Percentiles rank a stretch among this genome's conserved stretches.
Evolutionary conservation across 2,113 vertebrate genomes (phyloP).

Genomic region (Scolopax mira): DNA sequence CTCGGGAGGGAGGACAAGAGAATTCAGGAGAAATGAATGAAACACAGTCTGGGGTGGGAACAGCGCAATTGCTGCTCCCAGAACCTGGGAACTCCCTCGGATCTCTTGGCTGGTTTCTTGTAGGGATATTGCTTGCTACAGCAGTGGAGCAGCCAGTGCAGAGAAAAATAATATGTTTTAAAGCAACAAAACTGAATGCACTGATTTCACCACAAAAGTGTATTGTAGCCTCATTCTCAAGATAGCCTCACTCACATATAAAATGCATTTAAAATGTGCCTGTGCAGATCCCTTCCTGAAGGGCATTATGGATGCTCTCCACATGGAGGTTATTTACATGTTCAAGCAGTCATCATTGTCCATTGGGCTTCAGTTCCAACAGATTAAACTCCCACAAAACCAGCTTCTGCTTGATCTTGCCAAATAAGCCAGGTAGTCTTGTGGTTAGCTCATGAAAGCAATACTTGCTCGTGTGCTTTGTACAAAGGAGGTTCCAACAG

Average conservation of each 20-base stretch:
- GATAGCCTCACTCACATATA: neutral
- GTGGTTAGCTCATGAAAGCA: neutral
- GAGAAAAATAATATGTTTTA: neutral
- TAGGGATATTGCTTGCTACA: neutral
- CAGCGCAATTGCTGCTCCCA: neutral
- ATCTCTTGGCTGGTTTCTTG: neutral
- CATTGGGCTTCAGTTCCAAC: neutral
- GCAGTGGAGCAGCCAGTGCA: neutral
- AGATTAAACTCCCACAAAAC: neutral
- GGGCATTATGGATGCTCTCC: fast-evolving
- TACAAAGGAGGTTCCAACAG: neutral
- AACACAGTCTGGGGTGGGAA: fast-evolving
- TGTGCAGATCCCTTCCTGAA: neutral
- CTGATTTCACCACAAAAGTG: neutral
- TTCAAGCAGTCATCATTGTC: neutral
- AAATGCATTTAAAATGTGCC: neutral
- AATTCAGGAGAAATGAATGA: neutral
- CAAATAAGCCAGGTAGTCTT: neutral
- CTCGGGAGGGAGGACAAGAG: neutral
- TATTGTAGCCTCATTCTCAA: neutral
- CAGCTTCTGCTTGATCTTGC: neutral
- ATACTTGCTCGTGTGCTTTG: neutral
- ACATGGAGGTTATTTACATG: neutral
- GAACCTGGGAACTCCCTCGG: neutral
- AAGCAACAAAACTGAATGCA: neutral